Base-by-base conservation (phyloP, 2,888 invertebrate species). In the Dynastes maya region DNA sequence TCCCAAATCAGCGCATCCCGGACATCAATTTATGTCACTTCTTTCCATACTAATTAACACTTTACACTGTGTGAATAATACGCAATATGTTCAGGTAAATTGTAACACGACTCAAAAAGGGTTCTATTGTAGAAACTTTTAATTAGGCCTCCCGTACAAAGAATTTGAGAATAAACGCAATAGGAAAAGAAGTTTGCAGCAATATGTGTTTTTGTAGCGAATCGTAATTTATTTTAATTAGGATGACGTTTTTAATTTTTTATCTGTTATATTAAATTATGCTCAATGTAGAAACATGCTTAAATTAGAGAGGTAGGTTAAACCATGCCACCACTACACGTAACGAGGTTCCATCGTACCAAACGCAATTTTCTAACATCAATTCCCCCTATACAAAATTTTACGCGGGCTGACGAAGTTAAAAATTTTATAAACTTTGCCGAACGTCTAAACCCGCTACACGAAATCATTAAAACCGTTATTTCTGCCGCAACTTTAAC, bases 391-490 rank as follows among this genome's bases (percentile, higher is more conserved):
- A 27, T 68, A 11, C 11, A 68, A 49, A 51, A 68, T 68, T 68
- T 68, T 68, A 68, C 29, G 49, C 27, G 68, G 4, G 68, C 68
- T n/a, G 51, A 9, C 68, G 37, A 68, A 68, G 68, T 51, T 68
- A 68, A 68, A 68, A 68, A 68, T 68, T 68, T 29, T 68, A n/a
- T 51, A 68, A 49, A 68, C 49, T 51, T 68, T n/a, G n/a, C 55
- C 55, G 16, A 55, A 49, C 27, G 11, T 68, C 22, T 45, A n/a
- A n/a, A 67, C 67, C 51, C 13, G 68, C 51, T 49, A 11, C 68
- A 3, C 68, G 27, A 49, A 68, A 68, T 68, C 68, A 68, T 68
- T 68, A 68, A 68, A 68, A 68, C 49, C 51, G 29, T 29, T 68
- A 68, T 68, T 68, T 68, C 22, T 68, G 68, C 45, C 51, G 68